Evolutionary conservation across 2,797 vertebrate genomes (phyloP).

Genomic region (Sebastes hubbsi): DNA sequence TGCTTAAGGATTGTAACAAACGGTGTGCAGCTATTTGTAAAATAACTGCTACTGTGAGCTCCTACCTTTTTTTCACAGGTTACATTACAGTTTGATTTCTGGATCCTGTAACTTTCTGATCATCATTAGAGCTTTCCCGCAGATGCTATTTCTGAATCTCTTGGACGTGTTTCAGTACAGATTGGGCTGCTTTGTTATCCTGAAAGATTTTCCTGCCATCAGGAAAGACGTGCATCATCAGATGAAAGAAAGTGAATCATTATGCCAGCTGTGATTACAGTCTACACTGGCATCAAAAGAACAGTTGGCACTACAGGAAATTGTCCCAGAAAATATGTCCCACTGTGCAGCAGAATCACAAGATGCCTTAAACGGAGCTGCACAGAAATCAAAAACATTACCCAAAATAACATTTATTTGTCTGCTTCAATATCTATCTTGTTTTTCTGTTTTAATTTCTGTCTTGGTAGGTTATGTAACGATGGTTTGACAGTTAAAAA

Average conservation of each 20-base stretch:
- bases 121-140: neutral
- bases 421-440: neutral
- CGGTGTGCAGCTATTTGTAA: neutral
- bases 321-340: neutral
- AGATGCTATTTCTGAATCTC: conserved; percentile 11
- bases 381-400: neutral
- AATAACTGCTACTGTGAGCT: neutral
- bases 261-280: conserved; percentile 33
- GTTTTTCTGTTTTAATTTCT: neutral
- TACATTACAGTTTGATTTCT: neutral
- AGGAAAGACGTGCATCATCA: conserved; percentile 13
- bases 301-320: conserved; percentile 15
- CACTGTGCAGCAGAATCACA: neutral
- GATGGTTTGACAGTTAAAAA: neutral
- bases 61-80: neutral
- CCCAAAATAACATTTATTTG: neutral
- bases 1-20: neutral
- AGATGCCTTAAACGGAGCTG: neutral
- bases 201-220: neutral
- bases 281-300: neutral
- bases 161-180: neutral
- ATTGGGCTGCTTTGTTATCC: conserved; percentile 1
- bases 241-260: conserved; percentile 23
- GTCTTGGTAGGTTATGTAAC: neutral
- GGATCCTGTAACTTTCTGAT: neutral